Percentiles rank a stretch among this genome's conserved stretches.
Evolutionary conservation across 2,888 invertebrate genomes (phyloP).

Genomic region (Serripes groenlandicus): DNA sequence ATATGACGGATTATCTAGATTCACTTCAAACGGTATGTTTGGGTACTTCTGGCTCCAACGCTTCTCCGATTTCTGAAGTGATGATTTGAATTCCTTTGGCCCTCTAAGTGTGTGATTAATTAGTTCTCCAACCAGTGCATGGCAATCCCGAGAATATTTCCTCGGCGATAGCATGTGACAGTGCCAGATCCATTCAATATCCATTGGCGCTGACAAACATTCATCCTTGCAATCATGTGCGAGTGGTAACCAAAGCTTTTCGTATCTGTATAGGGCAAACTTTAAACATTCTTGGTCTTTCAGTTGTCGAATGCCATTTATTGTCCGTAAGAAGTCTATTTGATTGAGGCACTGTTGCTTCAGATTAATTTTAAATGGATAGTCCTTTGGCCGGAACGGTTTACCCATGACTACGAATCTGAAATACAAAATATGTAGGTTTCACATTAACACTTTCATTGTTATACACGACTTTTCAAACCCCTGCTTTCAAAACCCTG

Average conservation of each 20-base stretch:
- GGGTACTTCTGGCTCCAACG: conserved; percentile 78
- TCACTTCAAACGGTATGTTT: conserved; percentile 74
- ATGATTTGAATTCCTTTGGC: conserved; percentile 66
- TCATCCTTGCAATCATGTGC: conserved; percentile 79
- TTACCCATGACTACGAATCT: too few relatives aligned
- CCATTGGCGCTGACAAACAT: conserved; percentile 86
- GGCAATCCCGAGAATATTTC: conserved; percentile 80
- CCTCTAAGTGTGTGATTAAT: conserved; percentile 82
- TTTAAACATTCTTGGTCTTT: neutral
- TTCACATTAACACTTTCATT: too few relatives aligned
- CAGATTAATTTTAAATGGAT: conserved; percentile 1
- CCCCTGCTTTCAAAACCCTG: too few relatives aligned
- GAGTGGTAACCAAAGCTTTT: conserved; percentile 87
- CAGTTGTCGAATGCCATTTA: neutral
- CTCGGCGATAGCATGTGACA: conserved; percentile 85
- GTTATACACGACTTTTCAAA: too few relatives aligned
- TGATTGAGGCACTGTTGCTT: conserved; percentile 6
- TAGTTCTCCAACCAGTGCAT: conserved; percentile 57
- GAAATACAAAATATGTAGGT: too few relatives aligned
- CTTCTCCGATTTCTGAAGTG: conserved; percentile 65
- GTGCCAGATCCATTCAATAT: conserved; percentile 88
- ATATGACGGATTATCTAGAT: conserved; percentile 24
- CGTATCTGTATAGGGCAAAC: conserved; percentile 85
- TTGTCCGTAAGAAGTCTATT: conserved; percentile 12
- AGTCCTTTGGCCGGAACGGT: neutral